A percentile compares a stretch with the other conserved stretches of the same genome.
These are phyloP conservation scores for Pygocentrus nattereri DNA, from an alignment of 2,797 vertebrate genomes.

Conservation along the genomic window DNA sequence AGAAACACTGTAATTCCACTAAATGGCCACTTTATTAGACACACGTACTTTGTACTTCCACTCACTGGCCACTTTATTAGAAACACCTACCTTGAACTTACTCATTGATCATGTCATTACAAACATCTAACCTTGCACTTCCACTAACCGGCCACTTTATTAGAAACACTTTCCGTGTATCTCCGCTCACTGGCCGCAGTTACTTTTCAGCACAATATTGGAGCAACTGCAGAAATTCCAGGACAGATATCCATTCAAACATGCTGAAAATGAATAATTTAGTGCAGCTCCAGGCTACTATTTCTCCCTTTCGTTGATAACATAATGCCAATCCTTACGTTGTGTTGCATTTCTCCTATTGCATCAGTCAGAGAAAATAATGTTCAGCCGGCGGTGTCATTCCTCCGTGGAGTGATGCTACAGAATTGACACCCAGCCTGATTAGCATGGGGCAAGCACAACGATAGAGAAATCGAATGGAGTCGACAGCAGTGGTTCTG, in stretches of 20 bases:
- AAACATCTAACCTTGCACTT: too few species aligned
- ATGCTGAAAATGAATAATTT: not conserved
- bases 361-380: not conserved
- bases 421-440: not conserved
- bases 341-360: conserved; percentile 1
- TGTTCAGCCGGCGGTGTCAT: not conserved
- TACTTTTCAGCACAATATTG: not conserved
- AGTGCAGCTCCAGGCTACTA: not conserved
- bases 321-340: conserved; percentile 6
- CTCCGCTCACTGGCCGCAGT: too few species aligned
- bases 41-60: too few species aligned
- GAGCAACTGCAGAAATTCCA: not conserved
- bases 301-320: not conserved
- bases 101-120: too few species aligned
- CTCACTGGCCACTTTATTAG: too few species aligned
- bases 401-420: not conserved
- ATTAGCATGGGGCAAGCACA: not conserved
- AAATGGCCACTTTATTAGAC: too few species aligned
- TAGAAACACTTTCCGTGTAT: too few species aligned
- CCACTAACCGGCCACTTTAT: too few species aligned
- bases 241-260: not conserved
- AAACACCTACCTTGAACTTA: too few species aligned
- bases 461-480: conserved; percentile 18
- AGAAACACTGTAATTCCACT: too few species aligned
- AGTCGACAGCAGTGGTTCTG: conserved; percentile 1